phyloP scores from a whole-genome alignment of 2,888 invertebrate genomes.

The Bursaphelenchus okinawaensis region DNA sequence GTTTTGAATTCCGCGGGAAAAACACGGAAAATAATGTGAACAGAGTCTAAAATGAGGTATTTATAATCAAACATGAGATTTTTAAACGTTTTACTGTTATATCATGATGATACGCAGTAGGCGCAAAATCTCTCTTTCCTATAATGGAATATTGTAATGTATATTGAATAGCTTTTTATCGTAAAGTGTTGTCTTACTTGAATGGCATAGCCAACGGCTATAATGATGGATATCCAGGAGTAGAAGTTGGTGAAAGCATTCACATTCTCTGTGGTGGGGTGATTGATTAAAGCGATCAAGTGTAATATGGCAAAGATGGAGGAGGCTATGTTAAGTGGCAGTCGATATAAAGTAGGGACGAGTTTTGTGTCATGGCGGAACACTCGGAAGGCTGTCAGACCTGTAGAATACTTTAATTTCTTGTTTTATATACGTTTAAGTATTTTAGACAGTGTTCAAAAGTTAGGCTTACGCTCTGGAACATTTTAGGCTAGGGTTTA shows the following conservation, averaged over 20 bases:
- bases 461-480: too few species aligned
- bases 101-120: too few species aligned
- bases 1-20: constrained; percentile 32
- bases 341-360: constrained; percentile 40
- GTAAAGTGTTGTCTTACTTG: constrained; percentile 27
- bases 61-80: too few species aligned
- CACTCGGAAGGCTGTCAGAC: constrained; percentile 42
- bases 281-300: constrained; percentile 28
- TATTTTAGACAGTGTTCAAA: too few species aligned
- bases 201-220: constrained; percentile 36
- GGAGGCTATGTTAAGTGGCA: constrained; percentile 32
- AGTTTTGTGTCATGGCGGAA: constrained; percentile 39
- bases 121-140: too few species aligned
- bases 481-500: too few species aligned
- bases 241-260: constrained; percentile 37
- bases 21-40: constrained; percentile 38
- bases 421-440: too few species aligned
- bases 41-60: constrained; percentile 33
- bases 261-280: constrained; percentile 2
- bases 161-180: not conserved
- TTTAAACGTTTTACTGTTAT: too few species aligned
- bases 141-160: too few species aligned
- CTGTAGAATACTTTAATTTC: too few species aligned
- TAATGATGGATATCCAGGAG: constrained; percentile 41
- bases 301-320: constrained; percentile 33